phyloP scores from a whole-genome alignment of 2,888 invertebrate genomes.

The Nomada ruficornis region DNA sequence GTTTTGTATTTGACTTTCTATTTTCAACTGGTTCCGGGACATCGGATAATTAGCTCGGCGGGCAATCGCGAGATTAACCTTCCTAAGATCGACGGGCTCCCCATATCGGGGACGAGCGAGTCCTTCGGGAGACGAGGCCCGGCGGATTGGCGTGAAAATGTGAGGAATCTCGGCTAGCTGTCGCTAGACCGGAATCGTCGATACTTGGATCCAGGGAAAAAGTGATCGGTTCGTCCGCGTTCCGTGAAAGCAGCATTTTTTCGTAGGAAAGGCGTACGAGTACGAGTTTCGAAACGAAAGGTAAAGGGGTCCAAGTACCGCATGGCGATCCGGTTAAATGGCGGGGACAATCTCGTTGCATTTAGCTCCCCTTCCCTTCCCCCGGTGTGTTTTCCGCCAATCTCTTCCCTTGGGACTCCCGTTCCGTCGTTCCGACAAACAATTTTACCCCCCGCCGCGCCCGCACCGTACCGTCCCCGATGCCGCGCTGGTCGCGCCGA shows the following conservation, averaged over 20 bases:
- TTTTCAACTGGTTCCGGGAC: neutral
- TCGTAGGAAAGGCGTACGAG: conserved; percentile 22
- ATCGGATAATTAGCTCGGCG: too few species aligned
- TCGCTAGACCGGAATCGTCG: conserved; percentile 13
- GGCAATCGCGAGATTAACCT: neutral
- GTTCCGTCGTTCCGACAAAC: conserved; percentile 52
- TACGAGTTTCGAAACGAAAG: conserved; percentile 30
- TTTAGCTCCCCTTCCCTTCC: conserved; percentile 48
- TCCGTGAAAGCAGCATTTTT: conserved; percentile 30
- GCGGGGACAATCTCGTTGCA: conserved; percentile 43
- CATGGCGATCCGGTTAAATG: conserved; percentile 52
- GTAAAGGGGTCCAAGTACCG: neutral
- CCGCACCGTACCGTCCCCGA: conserved; percentile 16
- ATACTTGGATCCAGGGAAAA: conserved; percentile 29
- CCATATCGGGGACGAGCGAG: neutral
- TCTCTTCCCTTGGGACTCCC: conserved; percentile 18
- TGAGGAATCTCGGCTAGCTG: conserved; percentile 26
- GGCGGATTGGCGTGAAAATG: conserved; percentile 1
- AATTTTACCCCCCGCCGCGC: conserved; percentile 59
- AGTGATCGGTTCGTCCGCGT: conserved; percentile 30
- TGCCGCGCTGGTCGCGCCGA: neutral
- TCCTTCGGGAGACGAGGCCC: neutral
- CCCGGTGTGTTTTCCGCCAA: conserved; percentile 37
- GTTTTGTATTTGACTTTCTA: neutral
- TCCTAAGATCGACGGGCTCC: neutral